Evolutionary conservation across 2,888 invertebrate genomes (phyloP), one percentile per base, ranked within the genome.

Genomic region (Eupithecia subfuscata): DNA sequence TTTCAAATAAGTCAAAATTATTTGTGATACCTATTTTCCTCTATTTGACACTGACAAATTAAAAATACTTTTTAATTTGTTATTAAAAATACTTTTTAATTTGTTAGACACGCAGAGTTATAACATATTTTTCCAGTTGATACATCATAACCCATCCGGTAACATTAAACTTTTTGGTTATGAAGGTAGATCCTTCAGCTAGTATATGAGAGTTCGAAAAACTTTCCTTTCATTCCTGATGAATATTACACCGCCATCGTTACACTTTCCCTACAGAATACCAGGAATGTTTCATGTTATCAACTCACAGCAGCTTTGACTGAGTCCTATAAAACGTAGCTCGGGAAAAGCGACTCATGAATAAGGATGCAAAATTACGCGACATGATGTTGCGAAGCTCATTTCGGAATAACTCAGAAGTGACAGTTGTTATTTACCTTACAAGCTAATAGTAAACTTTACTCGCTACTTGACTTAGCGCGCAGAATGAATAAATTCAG

Each of bases 401-500:
- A 77, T 77, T 77, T 75, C 56, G 52, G 52, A 76, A 71, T 76
- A 77, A 75, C 70, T 74, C 76, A 43, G 48, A 68, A 72, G 75
- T 70, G 74, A 77, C 77, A 75, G 73, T 71, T 75, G 74, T 75
- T 78, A 78, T 71, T 73, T 78, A 75, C 75, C 73, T 78, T 71
- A 76, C 73, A 76, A 78, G 82, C 79, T 82, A 80, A 82, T 79
- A 80, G 80, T 78, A 82, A 81, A 82, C 80, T 80, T 79, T 82
- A 80, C 79, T 76, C 75, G 78, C 78, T 79, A 78, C 79, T 78
- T 78, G 78, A 77, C 78, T 83, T 84, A 83, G 80, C 80, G 75
- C 76, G 84, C 82, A 82, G 85, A 85, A 86, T 86, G 83, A 84
- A 86, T 84, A 85, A 87, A 89, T 87, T 88, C 84, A 83, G 82